Conservation (phyloP, 2,113 vertebrate genomes). For the Atrichornis clamosus region DNA sequence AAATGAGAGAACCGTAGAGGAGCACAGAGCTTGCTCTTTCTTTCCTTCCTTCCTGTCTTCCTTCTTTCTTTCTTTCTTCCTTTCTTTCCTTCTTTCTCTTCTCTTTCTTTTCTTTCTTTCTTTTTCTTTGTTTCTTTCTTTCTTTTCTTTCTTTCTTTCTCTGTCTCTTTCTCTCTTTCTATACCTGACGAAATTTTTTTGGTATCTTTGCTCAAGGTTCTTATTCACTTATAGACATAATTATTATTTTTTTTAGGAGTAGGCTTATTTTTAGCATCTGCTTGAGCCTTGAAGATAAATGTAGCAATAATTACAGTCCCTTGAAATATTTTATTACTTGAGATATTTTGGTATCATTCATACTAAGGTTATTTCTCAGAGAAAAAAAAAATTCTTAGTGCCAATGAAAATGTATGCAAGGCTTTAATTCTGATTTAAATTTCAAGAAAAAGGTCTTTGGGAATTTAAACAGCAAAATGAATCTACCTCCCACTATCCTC, state of each 20-base stretch:
- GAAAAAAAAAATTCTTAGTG: not conserved
- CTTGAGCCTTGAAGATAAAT: slow-evolving; percentile 14
- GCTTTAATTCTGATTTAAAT: not conserved
- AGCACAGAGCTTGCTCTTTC: not conserved
- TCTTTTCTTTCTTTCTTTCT: not conserved
- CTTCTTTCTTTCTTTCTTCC: not conserved
- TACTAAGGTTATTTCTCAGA: not conserved
- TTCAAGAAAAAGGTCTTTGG: not conserved
- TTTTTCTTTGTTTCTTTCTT: not conserved
- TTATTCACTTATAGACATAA: not conserved
- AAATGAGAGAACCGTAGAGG: not conserved
- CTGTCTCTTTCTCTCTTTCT: not conserved
- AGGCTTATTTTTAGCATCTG: not conserved
- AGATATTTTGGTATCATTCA: slow-evolving; percentile 1
- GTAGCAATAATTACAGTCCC: not conserved
- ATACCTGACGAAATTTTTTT: not conserved
- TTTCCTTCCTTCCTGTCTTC: not conserved
- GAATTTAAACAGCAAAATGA: not conserved
- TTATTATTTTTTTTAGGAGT: not conserved
- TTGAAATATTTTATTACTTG: not conserved
- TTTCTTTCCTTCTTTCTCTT: not conserved
- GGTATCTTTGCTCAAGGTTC: not conserved
- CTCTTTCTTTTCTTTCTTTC: not conserved
- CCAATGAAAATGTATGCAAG: not conserved
- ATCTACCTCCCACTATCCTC: not conserved